A percentile compares a stretch with the other conserved stretches of the same genome.
These are phyloP conservation scores for Chirona hameri DNA, from an alignment of 2,888 invertebrate genomes.

Conservation along the genomic window DNA sequence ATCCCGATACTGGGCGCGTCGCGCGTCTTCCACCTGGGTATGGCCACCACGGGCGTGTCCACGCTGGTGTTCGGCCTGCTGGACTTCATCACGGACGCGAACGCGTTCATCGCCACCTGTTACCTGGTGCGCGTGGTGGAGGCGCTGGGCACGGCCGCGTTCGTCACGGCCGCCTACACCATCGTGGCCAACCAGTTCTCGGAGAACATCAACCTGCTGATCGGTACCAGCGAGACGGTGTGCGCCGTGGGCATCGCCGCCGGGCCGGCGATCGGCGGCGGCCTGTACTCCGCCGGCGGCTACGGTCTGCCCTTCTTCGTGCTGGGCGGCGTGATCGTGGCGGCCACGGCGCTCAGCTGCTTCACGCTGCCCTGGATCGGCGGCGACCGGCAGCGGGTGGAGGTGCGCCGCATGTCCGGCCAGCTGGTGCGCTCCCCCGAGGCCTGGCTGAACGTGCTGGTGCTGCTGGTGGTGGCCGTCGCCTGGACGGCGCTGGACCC, in stretches of 20 bases:
- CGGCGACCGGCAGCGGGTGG: background rate
- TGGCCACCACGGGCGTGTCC: background rate
- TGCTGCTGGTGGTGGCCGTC: background rate
- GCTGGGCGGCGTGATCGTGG: constrained; percentile 6
- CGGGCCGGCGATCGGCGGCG: constrained; percentile 25
- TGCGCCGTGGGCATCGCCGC: background rate
- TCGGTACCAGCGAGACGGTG: background rate
- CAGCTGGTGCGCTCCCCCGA: background rate
- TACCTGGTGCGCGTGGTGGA: background rate
- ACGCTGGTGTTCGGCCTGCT: constrained; percentile 24
- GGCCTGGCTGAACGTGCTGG: background rate
- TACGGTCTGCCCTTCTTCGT: constrained; percentile 28
- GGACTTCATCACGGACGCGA: background rate
- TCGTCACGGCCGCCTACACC: constrained; percentile 9
- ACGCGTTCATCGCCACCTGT: background rate
- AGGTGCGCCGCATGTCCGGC: background rate
- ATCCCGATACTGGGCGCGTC: constrained; percentile 13
- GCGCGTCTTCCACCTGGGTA: background rate
- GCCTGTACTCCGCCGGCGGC: background rate
- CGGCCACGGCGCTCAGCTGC: background rate
- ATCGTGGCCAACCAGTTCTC: constrained; percentile 23
- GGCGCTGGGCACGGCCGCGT: constrained; percentile 13
- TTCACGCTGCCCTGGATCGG: constrained; percentile 45
- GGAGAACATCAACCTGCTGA: constrained; percentile 22
- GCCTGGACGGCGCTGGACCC: constrained; percentile 24